phyloP scores from a whole-genome alignment of 2,113 vertebrate species.

The Macroglossus sobrinus region DNA sequence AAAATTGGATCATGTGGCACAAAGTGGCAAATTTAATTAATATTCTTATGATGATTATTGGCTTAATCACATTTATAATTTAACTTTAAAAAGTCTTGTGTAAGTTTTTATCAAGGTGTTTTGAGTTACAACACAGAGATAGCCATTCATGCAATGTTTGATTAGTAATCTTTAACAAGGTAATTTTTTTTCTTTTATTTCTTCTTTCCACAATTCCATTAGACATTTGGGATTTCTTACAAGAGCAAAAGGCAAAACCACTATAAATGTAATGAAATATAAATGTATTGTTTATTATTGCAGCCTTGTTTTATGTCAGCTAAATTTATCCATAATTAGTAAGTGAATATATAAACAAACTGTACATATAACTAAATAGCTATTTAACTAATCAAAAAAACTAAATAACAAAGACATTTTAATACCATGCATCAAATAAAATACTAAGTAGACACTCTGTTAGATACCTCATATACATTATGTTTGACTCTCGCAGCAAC shows the following conservation, averaged over 20 bases:
- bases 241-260: background rate
- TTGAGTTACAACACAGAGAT: background rate
- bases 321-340: background rate
- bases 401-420: background rate
- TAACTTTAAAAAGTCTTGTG: background rate
- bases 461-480: background rate
- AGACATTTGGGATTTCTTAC: background rate
- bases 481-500: background rate
- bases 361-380: background rate
- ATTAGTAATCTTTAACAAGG: background rate
- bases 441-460: background rate
- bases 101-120: background rate
- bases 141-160: background rate
- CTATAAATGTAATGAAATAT: background rate
- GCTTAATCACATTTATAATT: constrained; percentile 1
- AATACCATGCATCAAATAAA: background rate
- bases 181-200: background rate
- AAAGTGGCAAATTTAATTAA: constrained; percentile 32
- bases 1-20: constrained; percentile 10
- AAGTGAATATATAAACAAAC: background rate
- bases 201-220: background rate
- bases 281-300: background rate
- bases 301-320: background rate
- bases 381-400: background rate
- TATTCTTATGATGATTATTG: constrained; percentile 11